phyloP scores from a whole-genome alignment of 2,888 invertebrate species.

The Ypsolopha sequella region DNA sequence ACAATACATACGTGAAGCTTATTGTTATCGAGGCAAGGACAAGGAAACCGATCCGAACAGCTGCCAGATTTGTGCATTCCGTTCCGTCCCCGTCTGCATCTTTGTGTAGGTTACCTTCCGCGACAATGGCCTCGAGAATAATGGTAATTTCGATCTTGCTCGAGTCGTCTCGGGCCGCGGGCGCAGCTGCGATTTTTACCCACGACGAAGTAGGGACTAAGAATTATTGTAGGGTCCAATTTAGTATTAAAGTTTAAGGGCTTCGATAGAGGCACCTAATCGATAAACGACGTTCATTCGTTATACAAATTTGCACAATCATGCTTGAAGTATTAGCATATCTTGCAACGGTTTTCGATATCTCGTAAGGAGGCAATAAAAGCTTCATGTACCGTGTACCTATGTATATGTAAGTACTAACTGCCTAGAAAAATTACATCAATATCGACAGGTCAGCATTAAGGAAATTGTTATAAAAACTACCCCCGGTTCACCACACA shows the following conservation, averaged over 20 bases:
- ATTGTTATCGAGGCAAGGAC: constrained; percentile 53
- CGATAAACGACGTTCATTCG: constrained; percentile 19
- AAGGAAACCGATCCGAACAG: constrained; percentile 56
- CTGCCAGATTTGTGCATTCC: constrained; percentile 65
- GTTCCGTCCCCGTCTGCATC: constrained; percentile 63
- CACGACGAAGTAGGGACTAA: constrained; percentile 25
- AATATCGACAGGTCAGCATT: not conserved
- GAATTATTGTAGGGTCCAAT: constrained; percentile 26
- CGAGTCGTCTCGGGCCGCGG: constrained; percentile 40
- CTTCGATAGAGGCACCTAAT: constrained; percentile 36
- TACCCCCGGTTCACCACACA: not conserved
- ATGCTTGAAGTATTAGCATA: no score
- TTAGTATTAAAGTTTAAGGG: constrained; percentile 18
- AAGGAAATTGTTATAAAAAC: constrained; percentile 2
- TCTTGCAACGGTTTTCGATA: no score
- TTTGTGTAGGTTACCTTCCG: constrained; percentile 42
- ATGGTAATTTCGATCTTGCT: constrained; percentile 68
- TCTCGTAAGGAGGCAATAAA: no score
- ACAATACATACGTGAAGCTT: constrained; percentile 46
- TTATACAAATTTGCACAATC: no score
- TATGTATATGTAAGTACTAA: no score
- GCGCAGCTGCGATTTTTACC: constrained; percentile 59
- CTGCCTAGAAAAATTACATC: not conserved
- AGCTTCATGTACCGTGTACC: not conserved
- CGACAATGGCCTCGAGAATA: constrained; percentile 51